phyloP scores from a whole-genome alignment of 1,140 invertebrate genomes.

The Drosophila teissieri region DNA sequence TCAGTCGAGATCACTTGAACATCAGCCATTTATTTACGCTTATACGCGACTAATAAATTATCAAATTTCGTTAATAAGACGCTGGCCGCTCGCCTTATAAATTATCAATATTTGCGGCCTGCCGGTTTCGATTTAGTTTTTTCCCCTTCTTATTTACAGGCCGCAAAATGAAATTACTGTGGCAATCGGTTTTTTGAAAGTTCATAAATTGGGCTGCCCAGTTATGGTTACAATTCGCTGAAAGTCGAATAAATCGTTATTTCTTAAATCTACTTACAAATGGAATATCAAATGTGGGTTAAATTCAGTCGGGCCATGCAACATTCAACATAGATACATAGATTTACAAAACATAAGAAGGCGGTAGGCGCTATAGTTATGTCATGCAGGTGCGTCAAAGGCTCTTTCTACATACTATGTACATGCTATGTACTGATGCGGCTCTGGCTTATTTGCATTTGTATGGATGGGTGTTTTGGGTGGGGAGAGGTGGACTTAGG shows the following conservation, averaged over 20 bases:
- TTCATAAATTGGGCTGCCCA: constrained; percentile 18
- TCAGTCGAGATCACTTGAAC: constrained; percentile 47
- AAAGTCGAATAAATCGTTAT: constrained; percentile 37
- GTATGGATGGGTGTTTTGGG: constrained; percentile 3
- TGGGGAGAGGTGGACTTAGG: neutral
- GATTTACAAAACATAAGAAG: neutral
- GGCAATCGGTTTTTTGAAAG: constrained; percentile 4
- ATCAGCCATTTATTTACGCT: constrained; percentile 53
- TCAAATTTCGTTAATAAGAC: constrained; percentile 60
- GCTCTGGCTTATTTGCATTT: constrained; percentile 33
- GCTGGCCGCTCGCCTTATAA: constrained; percentile 36
- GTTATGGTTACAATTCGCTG: constrained; percentile 55
- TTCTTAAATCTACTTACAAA: constrained; percentile 16
- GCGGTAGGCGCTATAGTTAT: constrained; percentile 6
- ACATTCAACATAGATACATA: constrained; percentile 23
- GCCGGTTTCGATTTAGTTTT: neutral
- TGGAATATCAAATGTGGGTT: constrained; percentile 9
- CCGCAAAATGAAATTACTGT: constrained; percentile 8
- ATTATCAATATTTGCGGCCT: constrained; percentile 33
- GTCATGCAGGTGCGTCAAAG: constrained; percentile 26
- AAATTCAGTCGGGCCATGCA: constrained; percentile 34
- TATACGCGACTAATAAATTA: constrained; percentile 61
- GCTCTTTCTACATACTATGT: constrained; percentile 4
- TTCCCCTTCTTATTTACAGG: constrained; percentile 12
- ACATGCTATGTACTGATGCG: constrained; percentile 3